phyloP scores from a whole-genome alignment of 2,888 invertebrate species.

The Hirtodrosophila trivittata region DNA sequence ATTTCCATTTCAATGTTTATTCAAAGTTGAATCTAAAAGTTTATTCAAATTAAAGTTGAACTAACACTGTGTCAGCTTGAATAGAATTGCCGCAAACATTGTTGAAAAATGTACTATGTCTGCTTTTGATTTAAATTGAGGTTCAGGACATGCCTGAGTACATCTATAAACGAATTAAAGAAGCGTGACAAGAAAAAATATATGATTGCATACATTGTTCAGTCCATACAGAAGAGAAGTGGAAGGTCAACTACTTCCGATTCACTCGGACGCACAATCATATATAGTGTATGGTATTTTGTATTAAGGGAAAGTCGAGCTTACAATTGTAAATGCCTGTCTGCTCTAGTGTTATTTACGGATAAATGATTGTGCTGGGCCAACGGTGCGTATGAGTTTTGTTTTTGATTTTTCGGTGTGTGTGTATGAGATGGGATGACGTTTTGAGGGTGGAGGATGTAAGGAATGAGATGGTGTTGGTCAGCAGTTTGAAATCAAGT shows the following conservation, averaged over 20 bases:
- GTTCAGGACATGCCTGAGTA: neutral
- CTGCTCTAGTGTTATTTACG: neutral
- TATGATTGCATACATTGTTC: neutral
- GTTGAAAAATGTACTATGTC: too few relatives aligned
- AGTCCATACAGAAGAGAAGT: neutral
- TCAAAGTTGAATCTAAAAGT: too few relatives aligned
- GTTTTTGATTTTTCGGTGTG: conserved; percentile 24
- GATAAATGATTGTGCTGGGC: conserved; percentile 18
- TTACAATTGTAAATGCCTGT: conserved; percentile 25
- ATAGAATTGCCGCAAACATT: too few relatives aligned
- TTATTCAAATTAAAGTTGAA: too few relatives aligned
- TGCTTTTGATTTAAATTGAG: conserved; percentile 12
- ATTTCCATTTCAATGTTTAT: too few relatives aligned
- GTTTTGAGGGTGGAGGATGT: too few relatives aligned
- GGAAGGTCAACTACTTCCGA: conserved; percentile 40
- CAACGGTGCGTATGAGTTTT: conserved; percentile 61
- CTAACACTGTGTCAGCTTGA: too few relatives aligned
- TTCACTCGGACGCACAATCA: conserved; percentile 19
- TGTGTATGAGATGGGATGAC: neutral
- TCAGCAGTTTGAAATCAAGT: neutral
- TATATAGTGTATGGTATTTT: neutral
- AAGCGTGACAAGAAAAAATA: neutral
- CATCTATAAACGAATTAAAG: conserved; percentile 12
- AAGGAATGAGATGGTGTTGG: too few relatives aligned
- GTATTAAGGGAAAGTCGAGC: conserved; percentile 33